Percentiles rank a stretch among this genome's conserved stretches.
Evolutionary conservation across 2,888 invertebrate genomes (phyloP).

Genomic region (Lycaena phlaeas): DNA sequence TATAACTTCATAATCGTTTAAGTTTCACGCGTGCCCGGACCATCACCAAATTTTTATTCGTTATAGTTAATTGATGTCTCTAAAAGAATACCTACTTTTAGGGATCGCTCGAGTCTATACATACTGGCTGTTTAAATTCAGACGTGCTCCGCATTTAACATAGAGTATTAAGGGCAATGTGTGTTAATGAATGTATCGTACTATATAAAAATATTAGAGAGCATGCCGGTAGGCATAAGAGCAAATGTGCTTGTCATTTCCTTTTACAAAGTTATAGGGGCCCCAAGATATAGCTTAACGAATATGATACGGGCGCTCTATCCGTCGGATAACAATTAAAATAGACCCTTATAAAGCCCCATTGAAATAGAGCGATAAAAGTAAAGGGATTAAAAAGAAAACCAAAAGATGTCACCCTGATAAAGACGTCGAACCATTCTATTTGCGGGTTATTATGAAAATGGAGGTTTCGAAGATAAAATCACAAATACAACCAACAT

Average conservation of each 20-base stretch:
- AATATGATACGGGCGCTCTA: constrained; percentile 2
- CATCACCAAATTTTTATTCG: too few species aligned
- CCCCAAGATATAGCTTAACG: not conserved
- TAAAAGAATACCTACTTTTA: too few species aligned
- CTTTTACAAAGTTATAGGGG: constrained; percentile 3
- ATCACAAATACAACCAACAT: not conserved
- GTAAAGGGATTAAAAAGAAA: not conserved
- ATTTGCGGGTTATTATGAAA: not conserved
- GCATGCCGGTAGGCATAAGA: not conserved
- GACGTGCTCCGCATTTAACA: too few species aligned
- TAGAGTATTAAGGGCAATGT: too few species aligned
- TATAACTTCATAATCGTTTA: too few species aligned
- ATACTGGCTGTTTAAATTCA: too few species aligned
- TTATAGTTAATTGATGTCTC: too few species aligned
- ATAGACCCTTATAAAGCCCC: not conserved
- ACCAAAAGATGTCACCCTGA: not conserved
- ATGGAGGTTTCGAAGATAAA: not conserved
- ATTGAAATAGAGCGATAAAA: not conserved
- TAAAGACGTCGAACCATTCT: not conserved
- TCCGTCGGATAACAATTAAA: not conserved
- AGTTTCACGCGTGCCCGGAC: too few species aligned
- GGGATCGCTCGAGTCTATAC: too few species aligned
- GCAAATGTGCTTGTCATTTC: constrained; percentile 3
- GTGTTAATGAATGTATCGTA: too few species aligned
- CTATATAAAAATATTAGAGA: too few species aligned